Conservation (phyloP, 2,113 vertebrate species). For the Actinemys pallida region DNA sequence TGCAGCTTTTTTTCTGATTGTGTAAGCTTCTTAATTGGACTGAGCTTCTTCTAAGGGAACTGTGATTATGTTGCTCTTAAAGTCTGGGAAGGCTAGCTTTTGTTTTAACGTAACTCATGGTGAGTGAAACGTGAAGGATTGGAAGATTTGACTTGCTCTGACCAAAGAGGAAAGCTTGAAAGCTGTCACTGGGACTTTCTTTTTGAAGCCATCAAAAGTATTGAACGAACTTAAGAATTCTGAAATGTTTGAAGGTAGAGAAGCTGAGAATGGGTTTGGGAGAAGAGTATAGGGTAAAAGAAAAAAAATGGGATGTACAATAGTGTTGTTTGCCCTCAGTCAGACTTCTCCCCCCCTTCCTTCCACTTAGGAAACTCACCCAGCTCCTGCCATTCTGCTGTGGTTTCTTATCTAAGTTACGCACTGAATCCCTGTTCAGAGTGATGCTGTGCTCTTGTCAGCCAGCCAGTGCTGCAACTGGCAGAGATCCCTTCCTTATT, state of each 20-base stretch:
- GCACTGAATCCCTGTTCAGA: neutral
- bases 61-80: slow-evolving; percentile 8
- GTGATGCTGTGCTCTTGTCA: neutral
- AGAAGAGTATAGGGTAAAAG: neutral
- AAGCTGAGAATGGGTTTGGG: too few relatives aligned
- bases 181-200: fast-evolving
- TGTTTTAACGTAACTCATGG: slow-evolving; percentile 24
- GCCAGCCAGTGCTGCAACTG: neutral
- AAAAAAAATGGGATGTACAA: neutral
- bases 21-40: slow-evolving; percentile 27
- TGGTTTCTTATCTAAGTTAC: neutral
- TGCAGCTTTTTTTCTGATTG: slow-evolving; percentile 30
- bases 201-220: neutral
- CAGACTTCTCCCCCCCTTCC: neutral
- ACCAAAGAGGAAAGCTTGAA: neutral
- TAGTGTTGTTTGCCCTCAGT: neutral
- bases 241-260: fast-evolving
- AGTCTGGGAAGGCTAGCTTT: neutral
- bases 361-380: neutral
- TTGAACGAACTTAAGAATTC: neutral
- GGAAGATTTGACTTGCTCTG: neutral
- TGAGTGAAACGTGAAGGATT: neutral
- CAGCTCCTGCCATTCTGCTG: neutral
- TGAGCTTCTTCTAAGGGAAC: slow-evolving; percentile 31
- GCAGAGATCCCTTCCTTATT: neutral